These are phyloP conservation scores for Hypsopygia costalis DNA, from an alignment of 2,888 invertebrate species.

Conservation along the genomic window DNA sequence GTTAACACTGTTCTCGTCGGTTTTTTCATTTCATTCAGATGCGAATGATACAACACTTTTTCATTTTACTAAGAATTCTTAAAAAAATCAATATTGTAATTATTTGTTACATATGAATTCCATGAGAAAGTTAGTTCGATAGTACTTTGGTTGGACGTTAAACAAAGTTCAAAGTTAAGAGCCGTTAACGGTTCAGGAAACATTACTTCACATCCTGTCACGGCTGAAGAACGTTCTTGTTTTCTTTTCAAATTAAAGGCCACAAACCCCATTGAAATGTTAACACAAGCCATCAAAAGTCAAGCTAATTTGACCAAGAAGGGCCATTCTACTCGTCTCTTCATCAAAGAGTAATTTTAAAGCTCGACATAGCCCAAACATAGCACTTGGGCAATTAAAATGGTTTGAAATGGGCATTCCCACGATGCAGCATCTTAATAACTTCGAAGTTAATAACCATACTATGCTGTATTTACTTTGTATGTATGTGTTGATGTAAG, in stretches of 20 bases:
- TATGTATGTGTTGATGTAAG: constrained; percentile 15
- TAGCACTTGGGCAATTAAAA: constrained; percentile 17
- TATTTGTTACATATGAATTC: too few relatives aligned
- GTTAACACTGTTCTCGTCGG: too few relatives aligned
- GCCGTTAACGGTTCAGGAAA: too few relatives aligned
- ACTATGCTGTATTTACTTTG: constrained; percentile 10
- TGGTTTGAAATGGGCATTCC: constrained; percentile 3
- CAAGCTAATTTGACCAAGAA: constrained; percentile 6
- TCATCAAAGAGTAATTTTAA: constrained; percentile 9
- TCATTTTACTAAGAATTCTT: too few relatives aligned
- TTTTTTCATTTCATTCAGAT: too few relatives aligned
- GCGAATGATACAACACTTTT: too few relatives aligned
- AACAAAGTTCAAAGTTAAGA: too few relatives aligned
- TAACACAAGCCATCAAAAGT: constrained; percentile 1
- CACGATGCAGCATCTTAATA: constrained; percentile 18
- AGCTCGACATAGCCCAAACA: constrained; percentile 7
- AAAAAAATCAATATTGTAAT: too few relatives aligned
- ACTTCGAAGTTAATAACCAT: constrained; percentile 16
- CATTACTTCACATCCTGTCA: not conserved
- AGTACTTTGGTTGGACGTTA: too few relatives aligned
- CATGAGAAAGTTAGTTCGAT: too few relatives aligned
- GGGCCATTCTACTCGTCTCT: not conserved
- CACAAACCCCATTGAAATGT: not conserved
- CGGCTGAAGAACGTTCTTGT: not conserved
- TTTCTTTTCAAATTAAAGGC: constrained; percentile 4